A percentile compares a stretch with the other conserved stretches of the same genome.
These are phyloP conservation scores for Leucopsar rothschildi DNA, from an alignment of 2,113 vertebrate genomes.

Conservation along the genomic window DNA sequence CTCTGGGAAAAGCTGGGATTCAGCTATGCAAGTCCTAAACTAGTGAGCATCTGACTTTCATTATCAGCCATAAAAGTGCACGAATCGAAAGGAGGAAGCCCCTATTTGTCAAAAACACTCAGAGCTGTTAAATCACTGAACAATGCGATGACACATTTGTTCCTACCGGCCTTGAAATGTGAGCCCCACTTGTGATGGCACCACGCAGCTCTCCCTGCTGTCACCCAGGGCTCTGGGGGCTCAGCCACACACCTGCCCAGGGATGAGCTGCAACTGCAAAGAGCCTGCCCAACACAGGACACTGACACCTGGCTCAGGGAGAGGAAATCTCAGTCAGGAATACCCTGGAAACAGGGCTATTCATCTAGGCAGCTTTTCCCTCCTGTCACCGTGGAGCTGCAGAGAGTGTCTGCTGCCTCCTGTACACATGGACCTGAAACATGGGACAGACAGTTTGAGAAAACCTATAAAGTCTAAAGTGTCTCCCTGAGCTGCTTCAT, in stretches of 20 bases:
- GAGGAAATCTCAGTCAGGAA: neutral
- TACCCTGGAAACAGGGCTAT: neutral
- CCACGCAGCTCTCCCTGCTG: neutral
- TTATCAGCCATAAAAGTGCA: slow-evolving; percentile 19
- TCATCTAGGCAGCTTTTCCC: neutral
- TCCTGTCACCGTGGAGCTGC: neutral
- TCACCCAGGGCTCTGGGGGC: neutral
- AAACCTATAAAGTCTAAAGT: neutral
- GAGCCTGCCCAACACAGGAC: neutral
- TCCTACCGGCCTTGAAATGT: slow-evolving; percentile 15
- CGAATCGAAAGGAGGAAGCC: slow-evolving; percentile 40
- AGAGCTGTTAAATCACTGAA: slow-evolving; percentile 38
- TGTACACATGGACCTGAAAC: neutral
- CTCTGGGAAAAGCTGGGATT: neutral
- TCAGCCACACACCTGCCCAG: neutral
- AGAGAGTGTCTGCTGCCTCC: neutral
- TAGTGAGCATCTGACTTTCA: neutral
- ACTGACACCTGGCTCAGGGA: neutral
- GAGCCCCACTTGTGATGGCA: neutral
- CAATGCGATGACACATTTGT: neutral
- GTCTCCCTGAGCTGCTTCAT: neutral
- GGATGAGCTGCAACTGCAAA: neutral
- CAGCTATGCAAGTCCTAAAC: neutral
- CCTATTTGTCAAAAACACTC: slow-evolving; percentile 50
- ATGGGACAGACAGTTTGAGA: neutral